Evolutionary conservation across 2,797 vertebrate species (phyloP).

Genomic region (Lacerta viridis): DNA sequence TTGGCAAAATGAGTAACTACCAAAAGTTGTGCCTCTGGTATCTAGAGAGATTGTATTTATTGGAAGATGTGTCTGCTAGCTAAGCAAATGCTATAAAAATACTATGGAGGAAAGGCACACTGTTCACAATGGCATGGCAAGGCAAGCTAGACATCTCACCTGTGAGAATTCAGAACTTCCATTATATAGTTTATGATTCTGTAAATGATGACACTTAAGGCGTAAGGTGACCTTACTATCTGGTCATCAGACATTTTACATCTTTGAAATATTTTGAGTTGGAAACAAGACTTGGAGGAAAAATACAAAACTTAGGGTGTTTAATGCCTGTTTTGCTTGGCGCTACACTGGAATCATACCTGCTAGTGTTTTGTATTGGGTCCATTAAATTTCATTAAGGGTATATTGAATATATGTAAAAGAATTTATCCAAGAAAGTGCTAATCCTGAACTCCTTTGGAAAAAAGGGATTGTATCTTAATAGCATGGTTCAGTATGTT

Average conservation of each 20-base stretch:
- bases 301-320: background rate
- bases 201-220: conserved; percentile 29
- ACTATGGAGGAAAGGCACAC: background rate
- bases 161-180: conserved; percentile 48
- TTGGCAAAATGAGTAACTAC: background rate
- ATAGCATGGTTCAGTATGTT: background rate
- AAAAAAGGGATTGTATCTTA: background rate
- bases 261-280: conserved; percentile 14
- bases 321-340: background rate
- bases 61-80: conserved; percentile 25
- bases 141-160: conserved; percentile 47
- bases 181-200: background rate
- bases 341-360: conserved; percentile 13
- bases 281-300: conserved; percentile 5
- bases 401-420: background rate
- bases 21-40: conserved; percentile 7
- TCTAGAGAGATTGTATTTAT: background rate
- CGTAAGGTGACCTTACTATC: rapidly evolving
- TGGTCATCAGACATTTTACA: background rate
- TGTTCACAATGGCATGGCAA: conserved; percentile 49
- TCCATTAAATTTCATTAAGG: background rate
- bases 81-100: conserved; percentile 9
- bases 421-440: background rate
- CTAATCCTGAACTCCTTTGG: rapidly evolving
- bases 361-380: background rate